These are phyloP conservation scores for Cryptophagus acutangulus DNA, from an alignment of 2,888 invertebrate species.

Conservation along the genomic window DNA sequence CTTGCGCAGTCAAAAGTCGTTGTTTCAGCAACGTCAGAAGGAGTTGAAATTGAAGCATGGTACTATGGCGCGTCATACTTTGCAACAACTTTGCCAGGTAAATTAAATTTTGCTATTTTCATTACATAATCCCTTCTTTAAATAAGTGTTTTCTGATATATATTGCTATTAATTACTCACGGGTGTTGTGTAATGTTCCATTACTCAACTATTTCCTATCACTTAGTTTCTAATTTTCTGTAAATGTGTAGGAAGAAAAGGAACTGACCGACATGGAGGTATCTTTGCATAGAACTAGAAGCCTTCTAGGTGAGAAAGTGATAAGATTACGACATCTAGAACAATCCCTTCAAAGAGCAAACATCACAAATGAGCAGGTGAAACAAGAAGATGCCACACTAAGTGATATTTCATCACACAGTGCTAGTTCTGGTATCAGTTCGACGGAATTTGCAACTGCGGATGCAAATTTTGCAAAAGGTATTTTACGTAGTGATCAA, in stretches of 20 bases:
- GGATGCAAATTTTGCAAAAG: slow-evolving; percentile 40
- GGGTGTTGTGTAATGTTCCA: too few species aligned
- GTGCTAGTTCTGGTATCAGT: slow-evolving; percentile 60
- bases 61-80: slow-evolving; percentile 50
- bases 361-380: slow-evolving; percentile 42
- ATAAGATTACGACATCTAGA: slow-evolving; percentile 75
- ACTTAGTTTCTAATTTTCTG: neutral
- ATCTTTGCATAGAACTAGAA: slow-evolving; percentile 73
- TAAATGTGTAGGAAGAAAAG: slow-evolving; percentile 66
- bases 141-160: neutral
- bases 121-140: neutral
- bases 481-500: slow-evolving; percentile 36
- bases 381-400: slow-evolving; percentile 57
- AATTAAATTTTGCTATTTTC: slow-evolving; percentile 27
- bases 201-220: too few species aligned
- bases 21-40: slow-evolving; percentile 61
- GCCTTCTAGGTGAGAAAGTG: slow-evolving; percentile 76
- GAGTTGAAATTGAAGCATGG: slow-evolving; percentile 49
- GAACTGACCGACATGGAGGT: slow-evolving; percentile 81
- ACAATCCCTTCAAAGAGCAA: slow-evolving; percentile 65
- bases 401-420: slow-evolving; percentile 62
- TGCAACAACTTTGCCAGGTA: slow-evolving; percentile 55
- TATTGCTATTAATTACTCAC: too few species aligned
- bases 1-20: slow-evolving; percentile 62
- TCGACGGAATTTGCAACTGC: slow-evolving; percentile 63